phyloP scores from a whole-genome alignment of 2,888 invertebrate species.

The Hartigia nigra region DNA sequence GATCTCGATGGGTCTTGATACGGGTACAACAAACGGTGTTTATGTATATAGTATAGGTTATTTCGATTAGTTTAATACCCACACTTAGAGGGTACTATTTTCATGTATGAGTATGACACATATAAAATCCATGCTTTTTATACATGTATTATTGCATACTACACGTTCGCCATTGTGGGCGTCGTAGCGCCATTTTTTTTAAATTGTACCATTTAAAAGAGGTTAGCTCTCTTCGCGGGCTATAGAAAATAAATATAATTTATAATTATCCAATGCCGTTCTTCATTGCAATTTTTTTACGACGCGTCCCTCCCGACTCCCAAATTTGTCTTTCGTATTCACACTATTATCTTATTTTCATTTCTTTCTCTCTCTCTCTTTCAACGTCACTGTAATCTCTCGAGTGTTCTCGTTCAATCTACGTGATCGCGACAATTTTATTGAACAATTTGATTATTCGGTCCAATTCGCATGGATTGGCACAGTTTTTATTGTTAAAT shows the following conservation, averaged over 20 bases:
- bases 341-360: slow-evolving; percentile 14
- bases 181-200: slow-evolving; percentile 7
- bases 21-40: neutral
- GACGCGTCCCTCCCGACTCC: too few relatives aligned
- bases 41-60: slow-evolving; percentile 2
- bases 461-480: slow-evolving; percentile 30
- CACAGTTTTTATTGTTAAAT: slow-evolving; percentile 47
- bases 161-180: slow-evolving; percentile 43
- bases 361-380: slow-evolving; percentile 11
- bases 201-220: slow-evolving; percentile 4
- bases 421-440: slow-evolving; percentile 20
- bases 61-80: slow-evolving; percentile 4
- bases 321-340: neutral
- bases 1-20: neutral
- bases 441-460: slow-evolving; percentile 31
- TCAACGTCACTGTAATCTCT: neutral
- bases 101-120: slow-evolving; percentile 33
- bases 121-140: slow-evolving; percentile 44
- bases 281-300: too few relatives aligned
- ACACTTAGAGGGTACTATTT: slow-evolving; percentile 6
- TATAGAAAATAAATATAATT: neutral
- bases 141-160: slow-evolving; percentile 54
- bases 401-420: slow-evolving; percentile 9
- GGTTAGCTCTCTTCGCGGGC: neutral
- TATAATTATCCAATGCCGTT: neutral